Conservation (phyloP, 2,113 vertebrate genomes). For the Macaca nemestrina region DNA sequence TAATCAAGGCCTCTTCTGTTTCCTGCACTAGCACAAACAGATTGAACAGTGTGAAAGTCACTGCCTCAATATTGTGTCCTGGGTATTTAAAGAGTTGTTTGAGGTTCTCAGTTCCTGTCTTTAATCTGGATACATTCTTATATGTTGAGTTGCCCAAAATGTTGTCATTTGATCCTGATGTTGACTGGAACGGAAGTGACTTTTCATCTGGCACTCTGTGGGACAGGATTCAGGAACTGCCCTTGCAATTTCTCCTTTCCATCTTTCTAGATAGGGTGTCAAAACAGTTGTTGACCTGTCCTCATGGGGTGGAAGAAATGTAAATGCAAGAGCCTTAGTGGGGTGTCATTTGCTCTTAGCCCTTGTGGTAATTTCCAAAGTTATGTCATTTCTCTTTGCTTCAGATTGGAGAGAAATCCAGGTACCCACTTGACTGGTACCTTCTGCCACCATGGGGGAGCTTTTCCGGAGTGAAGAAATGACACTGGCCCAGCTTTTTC, state of each 20-base stretch:
- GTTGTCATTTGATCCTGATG: conserved; percentile 40
- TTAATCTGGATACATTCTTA: conserved; percentile 39
- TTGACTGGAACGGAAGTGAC: conserved; percentile 50
- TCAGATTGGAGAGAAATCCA: conserved; percentile 61
- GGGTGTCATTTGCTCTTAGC: not conserved
- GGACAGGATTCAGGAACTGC: not conserved
- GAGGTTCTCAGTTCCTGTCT: conserved; percentile 15
- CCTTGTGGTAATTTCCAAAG: not conserved
- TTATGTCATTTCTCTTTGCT: conserved; percentile 33
- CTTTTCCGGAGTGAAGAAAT: conserved; percentile 99
- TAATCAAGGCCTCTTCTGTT: conserved; percentile 9
- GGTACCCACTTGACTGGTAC: not conserved
- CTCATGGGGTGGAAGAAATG: not conserved
- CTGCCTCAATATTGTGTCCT: not conserved
- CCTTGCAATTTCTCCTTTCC: conserved; percentile 28
- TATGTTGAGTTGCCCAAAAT: conserved; percentile 27
- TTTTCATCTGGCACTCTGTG: not conserved
- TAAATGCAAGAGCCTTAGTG: not conserved
- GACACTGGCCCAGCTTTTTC: conserved; percentile 98
- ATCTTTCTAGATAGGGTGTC: conserved; percentile 37
- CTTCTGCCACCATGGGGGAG: conserved; percentile 91
- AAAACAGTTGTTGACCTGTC: conserved; percentile 26
- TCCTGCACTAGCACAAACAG: not conserved
- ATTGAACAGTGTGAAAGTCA: not conserved
- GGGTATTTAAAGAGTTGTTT: conserved; percentile 51